A percentile compares a stretch with the other conserved stretches of the same genome.
Conservation (phyloP, 2,888 invertebrate species). For the Cerastis leucographa region DNA sequence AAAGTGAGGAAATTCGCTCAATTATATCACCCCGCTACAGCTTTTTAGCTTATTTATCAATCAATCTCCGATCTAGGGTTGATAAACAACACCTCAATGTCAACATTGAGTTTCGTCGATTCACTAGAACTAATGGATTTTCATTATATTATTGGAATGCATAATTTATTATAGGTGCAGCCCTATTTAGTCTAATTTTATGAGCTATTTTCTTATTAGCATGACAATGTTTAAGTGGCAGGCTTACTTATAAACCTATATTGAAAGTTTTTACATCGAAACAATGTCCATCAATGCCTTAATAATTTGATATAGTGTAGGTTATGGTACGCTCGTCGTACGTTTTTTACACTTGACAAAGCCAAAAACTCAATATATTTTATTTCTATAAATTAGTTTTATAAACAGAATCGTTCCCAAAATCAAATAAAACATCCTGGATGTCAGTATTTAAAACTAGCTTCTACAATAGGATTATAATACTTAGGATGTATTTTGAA, state of each 20-base stretch:
- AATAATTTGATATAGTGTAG: background rate
- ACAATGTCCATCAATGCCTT: background rate
- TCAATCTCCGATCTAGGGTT: conserved; percentile 86
- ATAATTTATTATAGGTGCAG: conserved; percentile 49
- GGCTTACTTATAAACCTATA: no score
- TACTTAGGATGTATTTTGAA: background rate
- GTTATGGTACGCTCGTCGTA: background rate
- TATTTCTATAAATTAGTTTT: background rate
- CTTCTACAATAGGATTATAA: no score
- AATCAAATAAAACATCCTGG: background rate
- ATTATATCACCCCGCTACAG: conserved; percentile 85
- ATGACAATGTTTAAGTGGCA: background rate
- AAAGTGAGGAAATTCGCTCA: conserved; percentile 88
- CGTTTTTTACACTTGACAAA: background rate
- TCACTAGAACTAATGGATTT: conserved; percentile 80
- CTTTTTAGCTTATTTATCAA: conserved; percentile 89
- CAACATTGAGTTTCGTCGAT: conserved; percentile 74
- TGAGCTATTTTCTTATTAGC: conserved; percentile 3
- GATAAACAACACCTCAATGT: conserved; percentile 83
- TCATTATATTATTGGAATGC: conserved; percentile 62
- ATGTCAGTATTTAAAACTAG: no score
- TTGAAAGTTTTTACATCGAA: background rate
- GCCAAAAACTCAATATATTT: background rate
- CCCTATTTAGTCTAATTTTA: conserved; percentile 35
- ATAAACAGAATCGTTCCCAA: background rate